phyloP scores from a whole-genome alignment of 2,888 invertebrate genomes.

The Parochlus steinenii region DNA sequence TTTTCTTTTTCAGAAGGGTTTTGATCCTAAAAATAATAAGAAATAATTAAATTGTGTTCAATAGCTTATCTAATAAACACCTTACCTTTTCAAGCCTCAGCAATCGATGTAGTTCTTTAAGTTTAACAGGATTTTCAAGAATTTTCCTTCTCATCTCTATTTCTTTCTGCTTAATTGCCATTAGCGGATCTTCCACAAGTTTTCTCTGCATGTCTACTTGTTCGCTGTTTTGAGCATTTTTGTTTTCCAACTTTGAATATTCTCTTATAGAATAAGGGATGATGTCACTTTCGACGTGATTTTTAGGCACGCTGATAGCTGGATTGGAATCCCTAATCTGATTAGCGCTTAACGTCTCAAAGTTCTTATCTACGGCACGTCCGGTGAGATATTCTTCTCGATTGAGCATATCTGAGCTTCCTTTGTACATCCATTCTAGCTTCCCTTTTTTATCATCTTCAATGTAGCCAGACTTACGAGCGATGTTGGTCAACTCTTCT shows the following conservation, averaged over 20 bases:
- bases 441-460: constrained; percentile 46
- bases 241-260: constrained; percentile 22
- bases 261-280: constrained; percentile 56
- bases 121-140: constrained; percentile 79
- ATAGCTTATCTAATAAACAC: constrained; percentile 7
- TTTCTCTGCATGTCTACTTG: constrained; percentile 79
- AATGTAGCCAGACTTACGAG: constrained; percentile 38
- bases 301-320: constrained; percentile 35
- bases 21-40: neutral
- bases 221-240: constrained; percentile 35
- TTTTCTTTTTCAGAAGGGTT: constrained; percentile 16
- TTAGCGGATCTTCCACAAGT: constrained; percentile 83
- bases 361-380: constrained; percentile 60
- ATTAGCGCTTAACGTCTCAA: constrained; percentile 44
- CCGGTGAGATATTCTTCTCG: constrained; percentile 82
- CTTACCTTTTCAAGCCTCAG: constrained; percentile 42
- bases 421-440: constrained; percentile 77
- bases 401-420: constrained; percentile 33
- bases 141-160: constrained; percentile 72
- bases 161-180: constrained; percentile 77
- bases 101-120: constrained; percentile 70
- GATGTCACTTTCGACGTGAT: constrained; percentile 55
- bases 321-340: too few relatives aligned
- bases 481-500: constrained; percentile 45
- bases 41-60: neutral